Base-by-base conservation (phyloP, 2,888 invertebrate species). In the Leptinotarsa rubiginosa region DNA sequence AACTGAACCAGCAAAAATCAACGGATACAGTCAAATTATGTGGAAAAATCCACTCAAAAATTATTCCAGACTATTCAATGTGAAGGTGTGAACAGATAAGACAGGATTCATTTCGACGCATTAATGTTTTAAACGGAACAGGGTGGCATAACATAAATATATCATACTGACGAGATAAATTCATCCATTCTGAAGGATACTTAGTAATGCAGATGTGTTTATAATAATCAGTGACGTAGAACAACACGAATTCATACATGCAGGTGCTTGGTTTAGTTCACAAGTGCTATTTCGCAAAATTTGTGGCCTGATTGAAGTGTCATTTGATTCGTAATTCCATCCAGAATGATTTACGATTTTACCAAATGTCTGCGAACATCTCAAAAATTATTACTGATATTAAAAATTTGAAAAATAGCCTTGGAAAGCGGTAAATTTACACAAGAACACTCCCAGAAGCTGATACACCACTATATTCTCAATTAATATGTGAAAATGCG, bases 71-170 rank as follows among this genome's bases (percentile, higher is more conserved):
- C 7, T 18, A n/a, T 52, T 52, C 10, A 18, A 52, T 18, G 12
- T 12, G 18, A 18, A 52, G 52, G 52, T 52, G 52, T 18, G 52
- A 18, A 52, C 18, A 18, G 52, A 52, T 52, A n/a, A 12, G 52
- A 52, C 52, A 18, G 52, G 18, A 52, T 52, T 52, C 18, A 52
- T 52, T 18, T 52, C 52, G 18, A 52, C 52, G 7, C 18, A 52
- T 52, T 4, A 18, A 18, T 52, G 52, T 2, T 52, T 18, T 18
- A 52, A 52, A 18, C 52, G 52, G 52, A 18, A 18, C 52, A 52
- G 18, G 52, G n/a, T 52, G 52, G 52, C 52, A n/a, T 52, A 52
- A 18, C 52, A 52, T 52, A 52, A 52, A 52, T 52, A 52, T 18
- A 41, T 41, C 52, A 18, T 18, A 18, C n/a, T 18, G 18, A 18